Conservation (phyloP, 2,888 invertebrate species). For the Chymomyza fuscimana region DNA sequence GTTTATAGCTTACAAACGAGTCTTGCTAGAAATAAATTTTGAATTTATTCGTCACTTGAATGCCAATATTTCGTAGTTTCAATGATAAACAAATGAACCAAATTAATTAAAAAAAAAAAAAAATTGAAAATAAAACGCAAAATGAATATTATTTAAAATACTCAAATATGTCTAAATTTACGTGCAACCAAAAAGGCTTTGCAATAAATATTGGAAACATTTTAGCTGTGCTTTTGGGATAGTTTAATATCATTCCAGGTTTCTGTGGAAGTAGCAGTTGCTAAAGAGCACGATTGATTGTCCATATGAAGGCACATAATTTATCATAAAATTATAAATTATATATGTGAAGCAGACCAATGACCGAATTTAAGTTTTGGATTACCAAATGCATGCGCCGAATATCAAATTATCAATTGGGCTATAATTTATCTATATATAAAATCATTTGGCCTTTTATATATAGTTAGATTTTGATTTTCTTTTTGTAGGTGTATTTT, state of each 20-base stretch:
- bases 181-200: slow-evolving; percentile 1
- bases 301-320: too few species aligned
- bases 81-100: slow-evolving; percentile 24
- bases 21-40: slow-evolving; percentile 16
- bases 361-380: background rate
- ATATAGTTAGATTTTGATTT: background rate
- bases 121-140: slow-evolving; percentile 4
- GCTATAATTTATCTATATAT: too few species aligned
- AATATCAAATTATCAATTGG: background rate
- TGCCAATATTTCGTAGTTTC: slow-evolving; percentile 33
- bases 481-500: slow-evolving; percentile 14
- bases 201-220: background rate
- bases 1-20: slow-evolving; percentile 43
- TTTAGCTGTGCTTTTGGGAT: background rate
- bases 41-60: slow-evolving; percentile 14
- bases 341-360: slow-evolving; percentile 14
- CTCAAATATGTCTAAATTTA: background rate
- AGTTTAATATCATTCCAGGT: background rate
- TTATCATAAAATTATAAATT: background rate
- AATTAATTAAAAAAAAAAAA: slow-evolving; percentile 25
- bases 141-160: background rate
- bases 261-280: background rate
- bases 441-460: background rate
- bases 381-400: background rate
- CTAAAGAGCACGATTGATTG: background rate